A percentile compares a stretch with the other conserved stretches of the same genome.
Conservation (phyloP, 2,888 invertebrate species). For the Epinotia brunnichana region DNA sequence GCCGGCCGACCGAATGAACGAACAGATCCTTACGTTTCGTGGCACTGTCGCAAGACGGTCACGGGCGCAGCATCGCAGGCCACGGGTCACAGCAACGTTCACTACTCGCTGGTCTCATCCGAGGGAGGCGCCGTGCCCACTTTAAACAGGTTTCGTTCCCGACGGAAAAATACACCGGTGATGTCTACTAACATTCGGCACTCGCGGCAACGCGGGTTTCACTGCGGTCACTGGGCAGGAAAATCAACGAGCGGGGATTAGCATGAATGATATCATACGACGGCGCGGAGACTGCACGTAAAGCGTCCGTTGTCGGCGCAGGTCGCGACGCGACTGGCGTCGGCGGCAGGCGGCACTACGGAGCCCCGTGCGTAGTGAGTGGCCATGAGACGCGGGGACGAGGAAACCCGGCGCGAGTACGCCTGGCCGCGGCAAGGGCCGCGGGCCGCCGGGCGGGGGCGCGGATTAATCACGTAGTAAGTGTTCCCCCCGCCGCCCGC, state of each 20-base stretch:
- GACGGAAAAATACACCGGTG: constrained; percentile 76
- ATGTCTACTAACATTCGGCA: constrained; percentile 78
- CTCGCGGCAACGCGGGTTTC: constrained; percentile 74
- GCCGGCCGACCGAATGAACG: constrained; percentile 73
- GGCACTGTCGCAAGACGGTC: constrained; percentile 81
- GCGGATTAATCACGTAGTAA: constrained; percentile 84
- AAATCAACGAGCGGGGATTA: constrained; percentile 78
- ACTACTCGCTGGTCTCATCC: constrained; percentile 73
- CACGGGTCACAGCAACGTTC: constrained; percentile 71
- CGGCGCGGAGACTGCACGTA: constrained; percentile 54
- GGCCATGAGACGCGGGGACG: constrained; percentile 84
- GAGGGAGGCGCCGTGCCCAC: constrained; percentile 68
- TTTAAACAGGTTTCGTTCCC: constrained; percentile 74
- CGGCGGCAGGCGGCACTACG: constrained; percentile 55
- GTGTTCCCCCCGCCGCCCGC: constrained; percentile 75
- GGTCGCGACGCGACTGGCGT: constrained; percentile 81
- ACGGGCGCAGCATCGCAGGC: constrained; percentile 82
- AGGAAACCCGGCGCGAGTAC: constrained; percentile 83
- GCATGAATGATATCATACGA: constrained; percentile 77
- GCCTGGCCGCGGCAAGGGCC: constrained; percentile 65
- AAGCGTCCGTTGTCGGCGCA: constrained; percentile 73
- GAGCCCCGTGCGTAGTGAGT: constrained; percentile 82
- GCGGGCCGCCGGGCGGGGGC: constrained; percentile 57
- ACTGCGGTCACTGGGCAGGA: constrained; percentile 77
- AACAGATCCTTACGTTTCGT: constrained; percentile 82